Evolutionary conservation across 2,113 vertebrate genomes (phyloP), one percentile per base, ranked within the genome.

Genomic region (Bucco capensis): DNA sequence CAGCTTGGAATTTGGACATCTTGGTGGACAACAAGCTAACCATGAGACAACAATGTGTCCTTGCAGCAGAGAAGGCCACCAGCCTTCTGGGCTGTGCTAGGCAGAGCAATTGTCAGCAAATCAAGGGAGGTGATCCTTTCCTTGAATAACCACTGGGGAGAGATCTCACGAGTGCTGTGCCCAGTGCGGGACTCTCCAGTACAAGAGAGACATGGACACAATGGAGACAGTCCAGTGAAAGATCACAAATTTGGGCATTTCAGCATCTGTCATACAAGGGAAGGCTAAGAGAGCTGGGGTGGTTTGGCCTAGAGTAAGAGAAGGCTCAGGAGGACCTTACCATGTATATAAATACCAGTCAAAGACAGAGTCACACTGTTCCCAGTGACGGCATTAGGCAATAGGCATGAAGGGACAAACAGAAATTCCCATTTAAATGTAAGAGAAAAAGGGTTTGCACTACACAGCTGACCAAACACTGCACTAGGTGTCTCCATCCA

Each of bases 81-180:
- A 67, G 21, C 13, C 12, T 44, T 19, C 74, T 22, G 73, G 42
- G 53, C 23, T 47, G 33, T 6, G 4, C 7, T 8, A 42, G 49
- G 50, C 19, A 62, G 28, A 49, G 10, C 56, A 14, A n/a, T 1
- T 44, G 57, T 13, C 47, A 83, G 12, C 14, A 35, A 37, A 9
- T 6, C 2, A 0, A 76, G 24, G 38, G 24, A 46, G 19, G 3
- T 9, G 76, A 76, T 24, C 9, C 37, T 62, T 30, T 14, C 33
- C 42, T 50, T 54, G 19, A 17, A 24, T 21, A 31, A 17, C 31
- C 42, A 33, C 70, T 46, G 54, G 16, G 25, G 82, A 86, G 24
- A 11, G 16, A 28, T 14, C 46, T 0, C 0, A 2, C 24, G 42
- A 38, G 38, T 1, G 0, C 76, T 74, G 44, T 18, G 17, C 23